Base-by-base conservation (phyloP, 2,113 vertebrate genomes). In the Oncorhynchus clarkii region DNA sequence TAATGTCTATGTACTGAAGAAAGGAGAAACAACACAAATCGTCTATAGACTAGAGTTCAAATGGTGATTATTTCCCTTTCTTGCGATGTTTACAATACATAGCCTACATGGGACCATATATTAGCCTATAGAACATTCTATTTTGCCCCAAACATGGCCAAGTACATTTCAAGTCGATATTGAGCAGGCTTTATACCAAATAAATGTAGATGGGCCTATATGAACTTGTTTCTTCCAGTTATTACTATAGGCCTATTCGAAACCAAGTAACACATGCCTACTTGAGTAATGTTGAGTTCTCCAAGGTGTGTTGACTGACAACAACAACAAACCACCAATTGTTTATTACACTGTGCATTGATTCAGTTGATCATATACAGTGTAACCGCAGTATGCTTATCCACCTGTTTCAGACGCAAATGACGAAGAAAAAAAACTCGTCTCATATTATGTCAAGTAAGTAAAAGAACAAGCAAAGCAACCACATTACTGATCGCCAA, bases 401-500 rank as follows among this genome's bases (percentile, higher is more conserved):
- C 29, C 72, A 64, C 60, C 62, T 74, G 39, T 39, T 39, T 66
- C 72, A 29, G 16, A 57, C 18, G 22, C 26, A 73, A 73, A 54
- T 27, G 13, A 66, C 39, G 5, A 45, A 45, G 39, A 73, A 51
- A 73, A 73, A 73, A 18, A 31, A 75, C 59, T 74, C 60, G 69
- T 59, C 39, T 45, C 39, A 54, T n/a, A 45, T 18, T 67, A 73
- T 57, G 45, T 65, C 5, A 77, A 62, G 64, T 49, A 72, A 29
- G 39, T 45, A 45, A 18, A 54, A 86, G 83, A 84, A 75, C 79
- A 45, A 45, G 39, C 39, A 45, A 45, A 78, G 27, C 59, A 62
- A 16, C 7, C 77, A 67, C 76, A 65, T 76, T 74, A 88, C 39
- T 72, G 86, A 89, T 88, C 87, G 76, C 78, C 74, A 66, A 75